A percentile compares a stretch with the other conserved stretches of the same genome.
Evolutionary conservation across 2,113 vertebrate genomes (phyloP).

Genomic region (Tragulus kanchil): DNA sequence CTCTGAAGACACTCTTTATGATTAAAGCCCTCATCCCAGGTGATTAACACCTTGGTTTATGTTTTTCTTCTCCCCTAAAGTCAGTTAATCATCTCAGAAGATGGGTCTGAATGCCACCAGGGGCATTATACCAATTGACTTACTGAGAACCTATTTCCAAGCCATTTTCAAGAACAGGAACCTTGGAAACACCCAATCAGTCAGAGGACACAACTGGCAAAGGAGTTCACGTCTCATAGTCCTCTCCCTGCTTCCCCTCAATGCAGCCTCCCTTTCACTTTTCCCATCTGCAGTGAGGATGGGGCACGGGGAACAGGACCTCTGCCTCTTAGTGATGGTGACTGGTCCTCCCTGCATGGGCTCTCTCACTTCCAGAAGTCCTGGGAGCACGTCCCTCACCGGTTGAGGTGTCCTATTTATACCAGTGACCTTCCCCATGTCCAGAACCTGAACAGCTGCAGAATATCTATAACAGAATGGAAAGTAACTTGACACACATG

Average conservation of each 20-base stretch:
- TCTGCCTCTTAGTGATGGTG: background rate
- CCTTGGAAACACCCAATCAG: constrained; percentile 20
- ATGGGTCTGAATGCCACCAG: background rate
- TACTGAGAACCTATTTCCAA: constrained; percentile 1
- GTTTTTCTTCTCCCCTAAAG: background rate
- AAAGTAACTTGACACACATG: constrained; percentile 74
- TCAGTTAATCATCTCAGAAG: background rate
- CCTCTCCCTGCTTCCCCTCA: background rate
- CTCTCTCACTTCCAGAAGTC: constrained; percentile 36
- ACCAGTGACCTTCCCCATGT: constrained; percentile 68
- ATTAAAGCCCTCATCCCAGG: background rate
- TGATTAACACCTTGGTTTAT: background rate
- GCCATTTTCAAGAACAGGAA: background rate
- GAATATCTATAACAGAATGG: constrained; percentile 69
- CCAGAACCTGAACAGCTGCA: constrained; percentile 76
- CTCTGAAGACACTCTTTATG: background rate
- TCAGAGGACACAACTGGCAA: background rate
- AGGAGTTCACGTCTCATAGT: constrained; percentile 29
- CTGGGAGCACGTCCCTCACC: background rate
- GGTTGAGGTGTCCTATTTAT: constrained; percentile 71
- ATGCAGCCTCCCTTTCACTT: background rate
- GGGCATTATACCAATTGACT: background rate
- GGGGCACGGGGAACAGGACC: background rate
- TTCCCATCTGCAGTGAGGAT: background rate
- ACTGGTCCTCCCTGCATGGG: background rate